These are phyloP conservation scores for Alectura lathami DNA, from an alignment of 2,113 vertebrate genomes.

Conservation along the genomic window DNA sequence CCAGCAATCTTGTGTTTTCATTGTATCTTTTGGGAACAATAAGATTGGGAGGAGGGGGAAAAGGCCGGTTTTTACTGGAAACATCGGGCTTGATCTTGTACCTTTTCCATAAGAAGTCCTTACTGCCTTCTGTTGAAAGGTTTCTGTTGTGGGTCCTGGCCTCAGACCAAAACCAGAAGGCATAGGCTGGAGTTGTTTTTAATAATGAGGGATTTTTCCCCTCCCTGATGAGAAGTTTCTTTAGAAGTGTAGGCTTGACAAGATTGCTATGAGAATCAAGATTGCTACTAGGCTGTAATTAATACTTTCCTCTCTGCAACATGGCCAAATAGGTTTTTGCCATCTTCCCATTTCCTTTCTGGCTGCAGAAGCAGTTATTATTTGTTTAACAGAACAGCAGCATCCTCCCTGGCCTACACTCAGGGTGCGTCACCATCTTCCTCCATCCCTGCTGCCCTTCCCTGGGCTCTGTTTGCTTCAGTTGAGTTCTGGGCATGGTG, in stretches of 20 bases:
- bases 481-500: not conserved
- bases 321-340: not conserved
- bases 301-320: not conserved
- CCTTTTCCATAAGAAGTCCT: not conserved
- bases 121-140: not conserved
- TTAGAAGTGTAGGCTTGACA: not conserved
- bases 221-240: not conserved
- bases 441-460: not conserved
- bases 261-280: not conserved
- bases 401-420: not conserved
- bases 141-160: not conserved
- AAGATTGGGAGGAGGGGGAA: not conserved
- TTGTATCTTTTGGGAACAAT: constrained; percentile 55
- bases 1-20: constrained; percentile 62
- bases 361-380: not conserved
- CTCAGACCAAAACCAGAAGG: not conserved
- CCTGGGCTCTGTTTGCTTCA: fast-evolving
- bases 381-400: not conserved
- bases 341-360: not conserved
- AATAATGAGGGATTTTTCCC: not conserved
- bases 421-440: not conserved
- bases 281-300: not conserved
- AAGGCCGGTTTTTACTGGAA: not conserved
- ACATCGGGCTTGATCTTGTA: not conserved
- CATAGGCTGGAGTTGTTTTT: not conserved